Conservation (phyloP, 2,888 invertebrate genomes). For the Entomobrya multifasciata region DNA sequence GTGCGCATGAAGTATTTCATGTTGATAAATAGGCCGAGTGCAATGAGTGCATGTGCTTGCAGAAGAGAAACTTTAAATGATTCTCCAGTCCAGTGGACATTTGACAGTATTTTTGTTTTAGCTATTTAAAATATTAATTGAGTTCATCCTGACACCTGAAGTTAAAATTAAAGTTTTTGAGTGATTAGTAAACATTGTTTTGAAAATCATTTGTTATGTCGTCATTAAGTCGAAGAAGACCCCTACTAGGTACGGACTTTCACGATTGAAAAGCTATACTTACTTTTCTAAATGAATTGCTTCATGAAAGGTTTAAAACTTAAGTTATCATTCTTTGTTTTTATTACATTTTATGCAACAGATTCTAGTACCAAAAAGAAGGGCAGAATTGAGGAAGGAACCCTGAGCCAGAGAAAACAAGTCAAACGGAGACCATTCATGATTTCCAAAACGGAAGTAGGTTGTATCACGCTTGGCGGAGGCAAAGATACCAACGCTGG, state of each 20-base stretch:
- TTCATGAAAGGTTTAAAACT: neutral
- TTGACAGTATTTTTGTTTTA: too few relatives aligned
- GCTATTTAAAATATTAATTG: too few relatives aligned
- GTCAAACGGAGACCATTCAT: neutral
- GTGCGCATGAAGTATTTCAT: too few relatives aligned
- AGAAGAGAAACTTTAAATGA: too few relatives aligned
- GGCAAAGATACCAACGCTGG: neutral
- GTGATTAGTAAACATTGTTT: too few relatives aligned
- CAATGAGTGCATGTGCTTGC: too few relatives aligned
- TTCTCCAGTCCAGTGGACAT: too few relatives aligned
- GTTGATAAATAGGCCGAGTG: too few relatives aligned
- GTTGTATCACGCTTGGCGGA: neutral
- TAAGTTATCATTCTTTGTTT: neutral
- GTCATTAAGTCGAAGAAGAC: conserved; percentile 6
- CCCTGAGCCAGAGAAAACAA: conserved; percentile 9
- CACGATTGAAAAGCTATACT: too few relatives aligned
- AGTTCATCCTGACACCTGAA: too few relatives aligned
- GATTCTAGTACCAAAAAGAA: neutral
- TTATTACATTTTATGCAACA: neutral
- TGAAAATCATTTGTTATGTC: conserved; percentile 26
- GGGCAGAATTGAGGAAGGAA: neutral
- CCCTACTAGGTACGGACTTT: neutral
- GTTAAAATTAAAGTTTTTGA: too few relatives aligned
- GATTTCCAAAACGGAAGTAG: conserved; percentile 26
- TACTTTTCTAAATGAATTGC: too few relatives aligned